These are phyloP conservation scores for Apamea anceps DNA, from an alignment of 2,888 invertebrate species.

Conservation along the genomic window DNA sequence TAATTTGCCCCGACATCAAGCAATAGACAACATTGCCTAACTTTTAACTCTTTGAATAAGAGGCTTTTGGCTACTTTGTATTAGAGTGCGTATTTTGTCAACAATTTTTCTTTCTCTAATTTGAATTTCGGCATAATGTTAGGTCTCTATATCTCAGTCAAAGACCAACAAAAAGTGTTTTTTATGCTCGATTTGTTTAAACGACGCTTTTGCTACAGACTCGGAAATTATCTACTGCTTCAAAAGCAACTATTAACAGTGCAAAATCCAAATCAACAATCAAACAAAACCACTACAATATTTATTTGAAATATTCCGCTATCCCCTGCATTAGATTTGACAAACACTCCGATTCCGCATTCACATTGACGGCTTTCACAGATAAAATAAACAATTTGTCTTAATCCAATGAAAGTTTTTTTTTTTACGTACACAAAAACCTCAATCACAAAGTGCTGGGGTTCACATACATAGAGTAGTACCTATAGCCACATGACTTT, in stretches of 20 bases:
- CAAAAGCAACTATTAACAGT: background rate
- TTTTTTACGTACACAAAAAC: constrained; percentile 42
- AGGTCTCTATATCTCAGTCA: no score
- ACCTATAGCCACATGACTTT: constrained; percentile 20
- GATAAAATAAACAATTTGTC: constrained; percentile 53
- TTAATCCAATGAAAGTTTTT: constrained; percentile 57
- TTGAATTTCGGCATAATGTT: background rate
- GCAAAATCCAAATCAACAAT: constrained; percentile 6
- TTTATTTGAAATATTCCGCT: constrained; percentile 4
- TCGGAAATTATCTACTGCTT: no score
- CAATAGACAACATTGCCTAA: no score
- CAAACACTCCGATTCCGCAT: constrained; percentile 11
- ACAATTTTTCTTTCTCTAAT: background rate
- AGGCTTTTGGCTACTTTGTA: no score
- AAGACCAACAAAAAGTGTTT: background rate
- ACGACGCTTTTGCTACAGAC: no score
- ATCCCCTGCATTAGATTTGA: constrained; percentile 30
- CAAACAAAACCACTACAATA: constrained; percentile 14
- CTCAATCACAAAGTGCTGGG: constrained; percentile 48
- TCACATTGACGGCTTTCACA: constrained; percentile 38
- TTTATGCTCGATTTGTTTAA: background rate
- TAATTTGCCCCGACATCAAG: no score
- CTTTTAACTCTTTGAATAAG: no score
- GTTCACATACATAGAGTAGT: background rate
- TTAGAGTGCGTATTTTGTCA: no score